Base-by-base conservation (phyloP, 1,140 invertebrate genomes). In the Catajapyx aquilonaris region DNA sequence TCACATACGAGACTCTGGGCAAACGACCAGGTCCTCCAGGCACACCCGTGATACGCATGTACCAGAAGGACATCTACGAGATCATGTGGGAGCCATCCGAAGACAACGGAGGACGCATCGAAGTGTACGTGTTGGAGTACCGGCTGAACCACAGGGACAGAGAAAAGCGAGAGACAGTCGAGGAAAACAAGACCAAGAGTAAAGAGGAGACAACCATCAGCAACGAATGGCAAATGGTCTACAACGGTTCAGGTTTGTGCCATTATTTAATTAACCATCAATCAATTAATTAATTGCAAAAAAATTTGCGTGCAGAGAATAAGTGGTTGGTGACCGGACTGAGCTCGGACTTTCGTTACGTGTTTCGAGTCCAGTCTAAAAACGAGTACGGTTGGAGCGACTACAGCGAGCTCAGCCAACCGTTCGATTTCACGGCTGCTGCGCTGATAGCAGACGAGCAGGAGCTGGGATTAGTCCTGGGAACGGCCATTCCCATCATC, bases 271-370 rank as follows among this genome's bases (percentile, higher is more conserved):
- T n/a, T n/a, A n/a, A n/a, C n/a, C n/a, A n/a, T n/a, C n/a, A n/a
- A n/a, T n/a, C n/a, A n/a, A n/a, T n/a, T 0, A n/a, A n/a, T n/a
- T n/a, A n/a, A n/a, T n/a, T n/a, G n/a, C n/a, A n/a, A n/a, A 28
- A 16, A 22, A n/a, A n/a, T n/a, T n/a, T n/a, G n/a, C 41, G 50
- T 54, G 15, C 48, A 65, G 74, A 80, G 13, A 69, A 69, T 42
- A 73, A 74, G 44, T 93, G 83, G 78, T 65, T 81, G 28, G 71
- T 88, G 10, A 61, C 64, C 1, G 68, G 68, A 1, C 57, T 85
- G 11, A 67, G 71, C 11, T 41, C 47, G 4, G 49, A 55, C 42
- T 54, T 47, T 2, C 66, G 65, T 5, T 75, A 76, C 40, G 57
- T 69, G 5, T 90, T 88, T 52, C 65, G 77, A 4, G 81, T 84